phyloP scores from a whole-genome alignment of 1,140 invertebrate genomes.

The Dendroctonus valens region DNA sequence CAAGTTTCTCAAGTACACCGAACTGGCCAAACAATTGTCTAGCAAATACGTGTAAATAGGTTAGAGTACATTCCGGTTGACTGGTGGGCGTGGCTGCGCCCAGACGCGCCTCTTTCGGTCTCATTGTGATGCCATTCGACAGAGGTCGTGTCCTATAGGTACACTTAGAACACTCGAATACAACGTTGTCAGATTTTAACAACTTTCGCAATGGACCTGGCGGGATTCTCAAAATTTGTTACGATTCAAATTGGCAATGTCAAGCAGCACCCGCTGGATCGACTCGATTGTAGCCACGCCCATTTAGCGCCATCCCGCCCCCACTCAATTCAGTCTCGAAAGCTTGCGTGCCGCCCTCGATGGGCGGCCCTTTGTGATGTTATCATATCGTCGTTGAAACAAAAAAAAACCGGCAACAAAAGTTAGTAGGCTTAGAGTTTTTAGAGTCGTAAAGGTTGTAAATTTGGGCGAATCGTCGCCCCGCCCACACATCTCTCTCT shows the following conservation, averaged over 20 bases:
- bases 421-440: conserved; percentile 47
- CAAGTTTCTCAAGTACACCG: conserved; percentile 95
- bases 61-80: conserved; percentile 45
- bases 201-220: too few species aligned
- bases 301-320: background rate
- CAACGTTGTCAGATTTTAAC: too few species aligned
- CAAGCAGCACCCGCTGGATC: too few species aligned
- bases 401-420: conserved; percentile 28
- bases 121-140: too few species aligned
- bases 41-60: conserved; percentile 85
- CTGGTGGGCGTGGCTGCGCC: too few species aligned
- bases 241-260: too few species aligned
- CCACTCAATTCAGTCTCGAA: conserved; percentile 39
- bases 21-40: conserved; percentile 93
- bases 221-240: too few species aligned
- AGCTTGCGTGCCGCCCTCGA: conserved; percentile 34
- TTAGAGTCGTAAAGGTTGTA: conserved; percentile 40
- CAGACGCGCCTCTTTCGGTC: too few species aligned
- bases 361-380: conserved; percentile 50
- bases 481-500: too few species aligned
- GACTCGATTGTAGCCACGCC: too few species aligned
- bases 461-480: conserved; percentile 8
- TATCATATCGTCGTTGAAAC: conserved; percentile 48
- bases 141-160: too few species aligned
- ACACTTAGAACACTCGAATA: too few species aligned